Percentiles rank a stretch among this genome's conserved stretches.
Evolutionary conservation across 2,888 invertebrate species (phyloP).

Genomic region (Andrena chrysosceles): DNA sequence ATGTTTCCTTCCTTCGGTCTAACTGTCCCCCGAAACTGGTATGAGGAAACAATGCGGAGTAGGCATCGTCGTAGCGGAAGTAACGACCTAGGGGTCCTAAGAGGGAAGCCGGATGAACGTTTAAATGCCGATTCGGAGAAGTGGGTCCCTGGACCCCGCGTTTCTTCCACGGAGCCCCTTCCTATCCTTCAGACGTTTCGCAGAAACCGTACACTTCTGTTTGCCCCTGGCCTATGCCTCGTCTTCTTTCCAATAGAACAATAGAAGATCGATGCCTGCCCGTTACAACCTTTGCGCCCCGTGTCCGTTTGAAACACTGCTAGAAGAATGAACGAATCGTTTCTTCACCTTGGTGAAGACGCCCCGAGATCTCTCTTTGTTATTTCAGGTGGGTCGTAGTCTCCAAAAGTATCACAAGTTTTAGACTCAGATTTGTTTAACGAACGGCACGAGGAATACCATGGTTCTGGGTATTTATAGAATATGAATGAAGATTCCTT

Average conservation of each 20-base stretch:
- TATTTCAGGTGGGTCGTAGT: too few relatives aligned
- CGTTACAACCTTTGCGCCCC: not conserved
- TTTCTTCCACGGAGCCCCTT: constrained; percentile 35
- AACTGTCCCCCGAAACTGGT: constrained; percentile 44
- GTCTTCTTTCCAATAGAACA: constrained; percentile 44
- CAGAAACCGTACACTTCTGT: constrained; percentile 44
- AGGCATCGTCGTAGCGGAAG: constrained; percentile 58
- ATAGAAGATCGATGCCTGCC: constrained; percentile 43
- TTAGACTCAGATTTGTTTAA: too few relatives aligned
- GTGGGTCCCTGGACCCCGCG: constrained; percentile 23
- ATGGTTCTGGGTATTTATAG: not conserved
- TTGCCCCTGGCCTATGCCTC: constrained; percentile 1
- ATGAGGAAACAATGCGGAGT: constrained; percentile 51
- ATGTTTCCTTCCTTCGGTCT: constrained; percentile 44
- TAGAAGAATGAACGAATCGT: not conserved
- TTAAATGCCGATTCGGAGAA: constrained; percentile 61
- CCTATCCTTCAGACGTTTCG: constrained; percentile 29
- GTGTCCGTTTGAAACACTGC: not conserved
- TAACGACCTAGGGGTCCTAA: constrained; percentile 59
- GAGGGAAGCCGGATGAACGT: constrained; percentile 66
- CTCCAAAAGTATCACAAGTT: too few relatives aligned
- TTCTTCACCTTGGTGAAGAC: not conserved
- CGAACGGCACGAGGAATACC: too few relatives aligned
- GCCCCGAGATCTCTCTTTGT: too few relatives aligned
- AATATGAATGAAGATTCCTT: not conserved